Conservation (phyloP, 1,140 invertebrate species). For the Nebria ingens region DNA sequence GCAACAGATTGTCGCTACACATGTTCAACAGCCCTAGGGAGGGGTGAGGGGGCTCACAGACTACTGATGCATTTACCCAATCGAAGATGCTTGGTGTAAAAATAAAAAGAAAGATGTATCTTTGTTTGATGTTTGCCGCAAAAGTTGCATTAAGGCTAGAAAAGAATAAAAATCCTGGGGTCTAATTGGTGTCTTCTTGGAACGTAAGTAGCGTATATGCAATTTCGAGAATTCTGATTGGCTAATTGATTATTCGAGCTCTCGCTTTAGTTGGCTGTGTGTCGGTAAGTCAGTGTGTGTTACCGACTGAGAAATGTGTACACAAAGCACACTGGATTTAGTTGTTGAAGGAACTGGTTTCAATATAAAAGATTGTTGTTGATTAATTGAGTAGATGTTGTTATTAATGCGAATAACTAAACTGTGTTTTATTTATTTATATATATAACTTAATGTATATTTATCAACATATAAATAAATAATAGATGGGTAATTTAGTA, state of each 20-base stretch:
- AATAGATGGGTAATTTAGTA: not conserved
- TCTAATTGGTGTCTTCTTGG: constrained; percentile 2
- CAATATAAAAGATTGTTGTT: not conserved
- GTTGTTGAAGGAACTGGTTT: not conserved
- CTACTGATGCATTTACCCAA: too few relatives aligned
- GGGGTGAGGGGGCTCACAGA: too few relatives aligned
- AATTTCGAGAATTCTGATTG: constrained; percentile 9
- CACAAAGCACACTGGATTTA: not conserved
- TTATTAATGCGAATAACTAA: not conserved
- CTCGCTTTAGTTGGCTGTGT: not conserved
- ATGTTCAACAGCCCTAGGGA: too few relatives aligned
- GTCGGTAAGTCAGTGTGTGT: not conserved
- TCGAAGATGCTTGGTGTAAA: too few relatives aligned
- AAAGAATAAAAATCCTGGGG: not conserved
- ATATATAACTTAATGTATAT: too few relatives aligned
- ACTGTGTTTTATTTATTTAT: too few relatives aligned
- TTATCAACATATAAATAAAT: too few relatives aligned
- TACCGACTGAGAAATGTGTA: not conserved
- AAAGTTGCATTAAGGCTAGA: too few relatives aligned
- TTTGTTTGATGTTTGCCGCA: too few relatives aligned
- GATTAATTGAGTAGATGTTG: not conserved
- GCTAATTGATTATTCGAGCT: constrained; percentile 7
- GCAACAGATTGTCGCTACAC: too few relatives aligned
- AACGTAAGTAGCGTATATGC: constrained; percentile 6
- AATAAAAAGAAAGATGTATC: too few relatives aligned